These are phyloP conservation scores for Indri indri DNA, from an alignment of 2,113 vertebrate species.

Conservation along the genomic window DNA sequence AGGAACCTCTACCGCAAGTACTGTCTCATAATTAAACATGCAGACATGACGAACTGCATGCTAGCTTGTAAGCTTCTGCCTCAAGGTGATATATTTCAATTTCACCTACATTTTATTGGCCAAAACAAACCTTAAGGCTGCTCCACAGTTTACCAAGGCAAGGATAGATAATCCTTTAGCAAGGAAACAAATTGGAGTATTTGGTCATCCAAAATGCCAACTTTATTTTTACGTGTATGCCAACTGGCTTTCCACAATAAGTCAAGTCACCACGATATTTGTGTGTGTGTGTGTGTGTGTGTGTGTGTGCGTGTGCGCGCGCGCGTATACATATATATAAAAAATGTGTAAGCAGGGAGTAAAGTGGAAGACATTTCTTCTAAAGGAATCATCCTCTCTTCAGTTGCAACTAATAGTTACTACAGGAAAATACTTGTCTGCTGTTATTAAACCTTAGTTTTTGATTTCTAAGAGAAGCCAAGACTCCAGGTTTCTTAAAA, in stretches of 20 bases:
- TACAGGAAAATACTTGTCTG: not conserved
- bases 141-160: not conserved
- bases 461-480: not conserved
- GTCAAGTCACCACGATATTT: not conserved
- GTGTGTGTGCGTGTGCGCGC: not conserved
- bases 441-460: not conserved
- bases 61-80: not conserved
- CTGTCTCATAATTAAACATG: not conserved
- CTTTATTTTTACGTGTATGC: not conserved
- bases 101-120: conserved; percentile 16
- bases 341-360: not conserved
- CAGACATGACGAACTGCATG: not conserved
- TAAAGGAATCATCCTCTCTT: not conserved
- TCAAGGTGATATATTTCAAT: conserved; percentile 29
- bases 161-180: not conserved
- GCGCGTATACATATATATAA: no score
- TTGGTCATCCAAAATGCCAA: not conserved
- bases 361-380: not conserved
- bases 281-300: not conserved
- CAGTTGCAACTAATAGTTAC: not conserved
- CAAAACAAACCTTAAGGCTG: not conserved
- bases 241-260: not conserved
- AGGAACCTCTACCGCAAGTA: not conserved
- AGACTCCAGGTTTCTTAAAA: not conserved
- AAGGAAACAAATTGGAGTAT: not conserved